phyloP scores from a whole-genome alignment of 2,888 invertebrate genomes.

The Tanaodytes sp. region DNA sequence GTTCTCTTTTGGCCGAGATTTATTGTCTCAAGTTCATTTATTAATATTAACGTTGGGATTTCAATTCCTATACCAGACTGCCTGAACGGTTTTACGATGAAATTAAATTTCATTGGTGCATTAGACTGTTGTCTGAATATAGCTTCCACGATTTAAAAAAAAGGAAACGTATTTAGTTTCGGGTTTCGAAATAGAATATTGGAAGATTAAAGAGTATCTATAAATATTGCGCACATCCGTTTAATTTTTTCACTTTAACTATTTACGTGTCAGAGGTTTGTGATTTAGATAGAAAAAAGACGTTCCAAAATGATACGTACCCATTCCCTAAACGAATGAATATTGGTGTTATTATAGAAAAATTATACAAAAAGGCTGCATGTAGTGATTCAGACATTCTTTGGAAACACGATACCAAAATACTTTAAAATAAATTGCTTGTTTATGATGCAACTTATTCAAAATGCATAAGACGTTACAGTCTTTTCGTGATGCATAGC shows the following conservation, averaged over 20 bases:
- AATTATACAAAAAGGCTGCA: too few species aligned
- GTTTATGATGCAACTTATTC: conserved; percentile 12
- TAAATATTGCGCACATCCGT: conserved; percentile 20
- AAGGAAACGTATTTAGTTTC: conserved; percentile 15
- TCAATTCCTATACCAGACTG: too few species aligned
- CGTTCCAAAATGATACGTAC: too few species aligned
- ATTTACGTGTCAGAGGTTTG: too few species aligned
- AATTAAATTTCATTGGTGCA: conserved; percentile 1
- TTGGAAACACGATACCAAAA: conserved; percentile 8
- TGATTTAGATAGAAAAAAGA: background rate
- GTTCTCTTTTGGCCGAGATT: too few species aligned
- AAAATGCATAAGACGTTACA: conserved; percentile 1
- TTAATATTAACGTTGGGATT: too few species aligned
- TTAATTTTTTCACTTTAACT: conserved; percentile 17
- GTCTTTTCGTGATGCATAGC: too few species aligned
- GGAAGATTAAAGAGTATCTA: conserved; percentile 19
- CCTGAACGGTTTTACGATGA: background rate
- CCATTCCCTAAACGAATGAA: too few species aligned
- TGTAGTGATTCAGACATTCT: too few species aligned
- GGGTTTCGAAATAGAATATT: conserved; percentile 29
- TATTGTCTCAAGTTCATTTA: too few species aligned
- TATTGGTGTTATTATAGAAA: too few species aligned
- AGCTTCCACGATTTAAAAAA: conserved; percentile 11
- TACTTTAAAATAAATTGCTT: conserved; percentile 15
- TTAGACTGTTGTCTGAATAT: conserved; percentile 6